phyloP scores from a whole-genome alignment of 1,140 invertebrate species.

The Drosophila lacteicornis region DNA sequence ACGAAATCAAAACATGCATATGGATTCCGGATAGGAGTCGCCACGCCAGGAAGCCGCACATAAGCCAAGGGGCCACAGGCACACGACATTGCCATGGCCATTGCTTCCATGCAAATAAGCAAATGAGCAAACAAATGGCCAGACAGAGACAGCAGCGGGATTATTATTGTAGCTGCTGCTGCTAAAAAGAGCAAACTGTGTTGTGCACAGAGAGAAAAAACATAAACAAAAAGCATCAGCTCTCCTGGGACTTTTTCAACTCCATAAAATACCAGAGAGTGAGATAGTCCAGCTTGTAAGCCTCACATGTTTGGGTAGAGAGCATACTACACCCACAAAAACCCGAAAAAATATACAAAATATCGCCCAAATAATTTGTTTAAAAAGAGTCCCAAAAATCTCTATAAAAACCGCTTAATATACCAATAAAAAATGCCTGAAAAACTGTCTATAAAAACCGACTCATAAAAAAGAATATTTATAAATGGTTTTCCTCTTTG shows the following conservation, averaged over 20 bases:
- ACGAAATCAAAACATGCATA: slow-evolving; percentile 78
- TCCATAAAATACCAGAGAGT: not conserved
- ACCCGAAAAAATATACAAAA: not conserved
- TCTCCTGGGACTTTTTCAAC: accelerated
- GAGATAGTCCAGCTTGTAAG: not conserved
- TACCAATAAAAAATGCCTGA: not conserved
- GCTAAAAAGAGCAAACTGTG: slow-evolving; percentile 45
- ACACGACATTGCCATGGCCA: slow-evolving; percentile 52
- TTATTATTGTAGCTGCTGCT: slow-evolving; percentile 71
- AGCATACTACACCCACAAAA: not conserved
- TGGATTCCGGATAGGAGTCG: slow-evolving; percentile 57
- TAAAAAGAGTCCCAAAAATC: not conserved
- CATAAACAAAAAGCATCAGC: too few species aligned
- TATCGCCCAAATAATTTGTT: too few species aligned
- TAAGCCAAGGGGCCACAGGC: slow-evolving; percentile 8
- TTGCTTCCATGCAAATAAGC: slow-evolving; percentile 54
- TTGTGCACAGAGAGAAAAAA: slow-evolving; percentile 11
- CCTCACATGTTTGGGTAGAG: too few species aligned
- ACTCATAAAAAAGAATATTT: not conserved
- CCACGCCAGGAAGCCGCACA: slow-evolving; percentile 36
- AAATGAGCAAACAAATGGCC: slow-evolving; percentile 67
- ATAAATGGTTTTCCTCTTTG: not conserved
- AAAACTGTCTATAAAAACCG: not conserved
- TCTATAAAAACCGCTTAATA: not conserved
- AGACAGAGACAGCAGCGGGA: slow-evolving; percentile 22